Base-by-base conservation (phyloP, 2,113 vertebrate species). In the Sebastes fasciatus region DNA sequence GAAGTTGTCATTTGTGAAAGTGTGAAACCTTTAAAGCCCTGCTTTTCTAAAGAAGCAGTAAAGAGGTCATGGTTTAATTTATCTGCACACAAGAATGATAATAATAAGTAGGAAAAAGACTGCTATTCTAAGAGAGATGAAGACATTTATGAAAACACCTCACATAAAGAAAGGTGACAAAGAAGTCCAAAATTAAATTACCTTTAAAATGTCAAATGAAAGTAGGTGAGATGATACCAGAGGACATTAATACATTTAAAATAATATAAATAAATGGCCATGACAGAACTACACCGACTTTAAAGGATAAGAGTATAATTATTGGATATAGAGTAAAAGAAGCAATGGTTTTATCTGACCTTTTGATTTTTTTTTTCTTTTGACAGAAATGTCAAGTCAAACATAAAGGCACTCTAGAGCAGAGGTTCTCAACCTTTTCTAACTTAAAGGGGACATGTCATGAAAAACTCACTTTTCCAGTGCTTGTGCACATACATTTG, bases 151-250 rank as follows among this genome's bases (percentile, higher is more conserved):
- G 16, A 66, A 84, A 87, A 71, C 21, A 46, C 12, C 3, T 57
- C 57, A 14, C 19, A 1, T 42, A 4, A 16, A 82, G 79, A 63
- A 60, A 66, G 54, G 64, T 65, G 80, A 73, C 45, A 78, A 43
- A 64, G n/a, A 73, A 57, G 51, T 43, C 19, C 45, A 2, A 9
- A 78, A 58, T 78, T 21, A 85, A 76, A 80, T 74, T 8, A 26
- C 19, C 19, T 76, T 42, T 76, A 45, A 88, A 88, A 86, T 83
- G 86, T 84, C 86, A 88, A 55, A 55, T 42, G 19, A 34, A 49
- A 65, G 55, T 43, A 66, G 40, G 58, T 65, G 54, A 60, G 68
- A 48, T 14, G 21, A 77, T 45, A 71, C 16, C 16, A 51, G n/a
- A 75, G 55, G 58, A 61, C 21, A 64, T 42, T 42, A 46, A 45